These are phyloP conservation scores for Drosophila tripunctata DNA, from an alignment of 2,888 invertebrate species.

Conservation along the genomic window DNA sequence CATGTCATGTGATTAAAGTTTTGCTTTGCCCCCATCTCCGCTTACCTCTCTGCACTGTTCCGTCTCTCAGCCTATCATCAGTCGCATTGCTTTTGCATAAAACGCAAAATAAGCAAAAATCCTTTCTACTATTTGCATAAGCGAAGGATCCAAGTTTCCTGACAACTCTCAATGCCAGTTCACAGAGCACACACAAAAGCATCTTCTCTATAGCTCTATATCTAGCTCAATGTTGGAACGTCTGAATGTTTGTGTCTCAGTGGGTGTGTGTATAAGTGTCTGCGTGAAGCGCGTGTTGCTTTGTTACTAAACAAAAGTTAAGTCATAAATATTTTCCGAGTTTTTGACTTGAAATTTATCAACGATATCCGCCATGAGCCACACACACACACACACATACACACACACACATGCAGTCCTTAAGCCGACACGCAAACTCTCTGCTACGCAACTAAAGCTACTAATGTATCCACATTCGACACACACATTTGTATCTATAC, in stretches of 20 bases:
- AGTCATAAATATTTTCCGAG: constrained; percentile 80
- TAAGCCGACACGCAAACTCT: constrained; percentile 1
- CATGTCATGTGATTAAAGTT: constrained; percentile 77
- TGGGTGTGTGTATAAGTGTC: constrained; percentile 1
- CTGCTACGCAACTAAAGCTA: constrained; percentile 10
- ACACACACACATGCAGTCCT: constrained; percentile 1
- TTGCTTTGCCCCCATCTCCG: constrained; percentile 8
- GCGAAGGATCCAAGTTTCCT: constrained; percentile 54
- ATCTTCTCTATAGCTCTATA: background rate
- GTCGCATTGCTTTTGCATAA: constrained; percentile 13
- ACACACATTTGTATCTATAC: background rate
- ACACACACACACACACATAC: constrained; percentile 28
- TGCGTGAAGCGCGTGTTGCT: constrained; percentile 55
- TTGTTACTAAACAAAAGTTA: constrained; percentile 79
- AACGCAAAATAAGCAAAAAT: constrained; percentile 40
- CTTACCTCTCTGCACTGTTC: background rate
- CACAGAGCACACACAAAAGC: constrained; percentile 25
- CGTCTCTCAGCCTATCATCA: background rate
- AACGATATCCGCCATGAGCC: constrained; percentile 73
- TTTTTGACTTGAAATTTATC: constrained; percentile 79
- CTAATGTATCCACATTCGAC: background rate
- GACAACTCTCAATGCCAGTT: constrained; percentile 56
- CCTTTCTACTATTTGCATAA: constrained; percentile 65
- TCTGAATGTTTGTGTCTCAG: background rate
- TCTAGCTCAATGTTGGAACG: too few species aligned